A percentile compares a stretch with the other conserved stretches of the same genome.
These are phyloP conservation scores for Eupithecia dodoneata DNA, from an alignment of 2,888 invertebrate genomes.

Conservation along the genomic window DNA sequence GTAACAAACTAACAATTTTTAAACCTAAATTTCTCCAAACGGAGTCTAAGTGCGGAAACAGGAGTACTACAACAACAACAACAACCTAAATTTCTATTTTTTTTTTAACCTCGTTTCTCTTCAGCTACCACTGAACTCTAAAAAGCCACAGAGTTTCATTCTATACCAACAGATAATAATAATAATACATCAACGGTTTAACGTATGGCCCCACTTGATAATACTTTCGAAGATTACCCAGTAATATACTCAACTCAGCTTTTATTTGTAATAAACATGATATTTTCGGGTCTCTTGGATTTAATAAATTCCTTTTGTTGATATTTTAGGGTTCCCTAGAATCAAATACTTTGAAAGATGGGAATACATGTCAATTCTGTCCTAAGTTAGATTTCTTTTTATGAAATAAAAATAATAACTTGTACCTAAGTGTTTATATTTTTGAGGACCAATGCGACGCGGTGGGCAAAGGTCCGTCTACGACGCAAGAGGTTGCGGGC, in stretches of 20 bases:
- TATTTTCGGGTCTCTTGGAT: slow-evolving; percentile 62
- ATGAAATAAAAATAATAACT: too few relatives aligned
- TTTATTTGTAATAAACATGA: slow-evolving; percentile 76
- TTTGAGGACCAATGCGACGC: too few relatives aligned
- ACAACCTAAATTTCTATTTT: neutral
- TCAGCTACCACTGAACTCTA: slow-evolving; percentile 47
- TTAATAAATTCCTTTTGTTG: slow-evolving; percentile 47
- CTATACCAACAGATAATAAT: slow-evolving; percentile 74
- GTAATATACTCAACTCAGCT: slow-evolving; percentile 65
- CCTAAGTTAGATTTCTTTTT: too few relatives aligned
- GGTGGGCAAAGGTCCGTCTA: too few relatives aligned
- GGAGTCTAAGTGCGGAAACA: too few relatives aligned
- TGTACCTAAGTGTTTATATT: too few relatives aligned
- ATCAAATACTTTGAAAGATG: neutral
- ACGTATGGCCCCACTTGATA: slow-evolving; percentile 61
- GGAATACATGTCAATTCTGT: too few relatives aligned
- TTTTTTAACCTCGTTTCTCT: neutral
- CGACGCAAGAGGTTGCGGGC: too few relatives aligned
- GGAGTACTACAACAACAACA: too few relatives aligned
- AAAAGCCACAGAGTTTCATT: slow-evolving; percentile 50
- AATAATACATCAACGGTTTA: slow-evolving; percentile 75
- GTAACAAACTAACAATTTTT: neutral
- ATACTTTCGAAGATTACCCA: slow-evolving; percentile 53
- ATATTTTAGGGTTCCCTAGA: slow-evolving; percentile 43
- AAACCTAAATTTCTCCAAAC: neutral